These are phyloP conservation scores for Oceanodroma leucorhoa DNA, from an alignment of 2,797 vertebrate species.

Conservation along the genomic window DNA sequence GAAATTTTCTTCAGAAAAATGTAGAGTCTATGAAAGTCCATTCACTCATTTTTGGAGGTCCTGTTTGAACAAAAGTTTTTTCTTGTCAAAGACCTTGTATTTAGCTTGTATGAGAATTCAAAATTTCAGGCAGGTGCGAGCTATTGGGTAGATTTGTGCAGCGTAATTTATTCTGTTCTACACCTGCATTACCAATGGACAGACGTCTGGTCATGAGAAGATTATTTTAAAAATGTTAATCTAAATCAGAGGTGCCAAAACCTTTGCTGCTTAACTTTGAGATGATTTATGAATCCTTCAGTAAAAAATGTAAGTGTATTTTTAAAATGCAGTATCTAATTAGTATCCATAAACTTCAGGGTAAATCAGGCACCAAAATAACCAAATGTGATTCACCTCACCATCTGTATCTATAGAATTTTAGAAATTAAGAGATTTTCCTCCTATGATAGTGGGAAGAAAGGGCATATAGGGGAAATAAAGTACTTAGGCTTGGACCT, in stretches of 20 bases:
- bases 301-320: background rate
- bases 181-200: background rate
- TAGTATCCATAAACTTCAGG: background rate
- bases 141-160: background rate
- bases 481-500: background rate
- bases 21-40: background rate
- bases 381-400: background rate
- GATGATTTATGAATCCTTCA: background rate
- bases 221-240: background rate
- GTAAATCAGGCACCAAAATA: background rate
- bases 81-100: background rate
- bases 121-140: background rate
- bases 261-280: background rate
- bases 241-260: background rate
- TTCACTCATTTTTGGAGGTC: background rate
- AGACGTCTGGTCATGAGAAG: background rate
- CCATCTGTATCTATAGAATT: background rate
- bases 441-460: background rate
- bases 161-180: background rate
- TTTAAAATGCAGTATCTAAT: background rate
- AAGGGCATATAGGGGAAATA: background rate
- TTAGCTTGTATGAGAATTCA: background rate
- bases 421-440: background rate
- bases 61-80: background rate
- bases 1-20: background rate